Evolutionary conservation across 1,140 invertebrate genomes (phyloP).

Genomic region (Mactra quadrangularis): DNA sequence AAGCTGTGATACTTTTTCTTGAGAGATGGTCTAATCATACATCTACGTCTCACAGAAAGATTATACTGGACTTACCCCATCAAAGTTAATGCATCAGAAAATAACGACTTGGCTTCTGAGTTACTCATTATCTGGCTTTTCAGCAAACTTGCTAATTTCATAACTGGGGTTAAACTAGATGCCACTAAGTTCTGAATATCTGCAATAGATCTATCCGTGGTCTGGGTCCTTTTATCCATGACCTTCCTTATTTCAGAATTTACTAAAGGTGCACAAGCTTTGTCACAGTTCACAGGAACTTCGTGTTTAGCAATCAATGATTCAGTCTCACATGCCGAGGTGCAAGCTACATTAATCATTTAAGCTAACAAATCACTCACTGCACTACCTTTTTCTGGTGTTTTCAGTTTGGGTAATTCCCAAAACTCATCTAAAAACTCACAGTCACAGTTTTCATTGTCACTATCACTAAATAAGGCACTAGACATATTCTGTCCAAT

Average conservation of each 20-base stretch:
- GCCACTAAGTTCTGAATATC: constrained; percentile 33
- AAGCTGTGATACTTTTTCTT: constrained; percentile 35
- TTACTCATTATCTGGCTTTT: not conserved
- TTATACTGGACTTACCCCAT: constrained; percentile 42
- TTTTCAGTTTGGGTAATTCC: constrained; percentile 7
- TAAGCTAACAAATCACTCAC: not conserved
- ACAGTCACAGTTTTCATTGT: not conserved
- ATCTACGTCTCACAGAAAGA: constrained; percentile 8
- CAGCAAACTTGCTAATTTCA: constrained; percentile 9
- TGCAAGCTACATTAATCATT: constrained; percentile 24
- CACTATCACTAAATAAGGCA: not conserved
- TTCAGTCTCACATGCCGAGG: constrained; percentile 23
- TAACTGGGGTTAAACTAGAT: not conserved
- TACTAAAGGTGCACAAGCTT: not conserved
- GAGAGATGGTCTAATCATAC: not conserved
- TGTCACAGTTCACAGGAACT: constrained; percentile 25
- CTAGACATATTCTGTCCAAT: not conserved
- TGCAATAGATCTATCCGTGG: not conserved
- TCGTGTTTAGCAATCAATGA: not conserved
- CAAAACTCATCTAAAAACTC: not conserved
- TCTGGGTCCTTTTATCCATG: constrained; percentile 7
- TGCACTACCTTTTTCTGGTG: constrained; percentile 3
- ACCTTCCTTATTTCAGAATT: constrained; percentile 32
- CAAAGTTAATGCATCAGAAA: constrained; percentile 35
- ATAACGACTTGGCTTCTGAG: not conserved